Conservation (phyloP, 2,888 invertebrate species). For the Baccha elongata region DNA sequence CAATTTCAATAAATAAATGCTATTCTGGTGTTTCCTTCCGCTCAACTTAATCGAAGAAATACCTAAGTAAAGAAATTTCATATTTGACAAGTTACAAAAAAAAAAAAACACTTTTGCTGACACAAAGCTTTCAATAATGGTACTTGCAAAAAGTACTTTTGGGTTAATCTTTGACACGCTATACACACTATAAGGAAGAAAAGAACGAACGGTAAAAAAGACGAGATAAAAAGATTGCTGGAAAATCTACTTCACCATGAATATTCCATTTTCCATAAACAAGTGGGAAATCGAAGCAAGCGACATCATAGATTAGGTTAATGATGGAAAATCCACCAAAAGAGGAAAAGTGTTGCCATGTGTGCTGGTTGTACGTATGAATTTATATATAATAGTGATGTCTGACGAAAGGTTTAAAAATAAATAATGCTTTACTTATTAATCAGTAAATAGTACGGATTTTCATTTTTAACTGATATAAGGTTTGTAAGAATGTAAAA, state of each 20-base stretch:
- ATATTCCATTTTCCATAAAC: conserved; percentile 61
- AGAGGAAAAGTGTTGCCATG: conserved; percentile 18
- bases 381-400: too few relatives aligned
- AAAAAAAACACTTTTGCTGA: conserved; percentile 4
- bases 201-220: conserved; percentile 19
- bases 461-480: too few relatives aligned
- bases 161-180: conserved; percentile 52
- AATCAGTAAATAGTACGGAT: too few relatives aligned
- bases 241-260: conserved; percentile 42
- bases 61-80: too few relatives aligned
- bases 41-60: background rate
- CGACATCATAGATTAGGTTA: conserved; percentile 39
- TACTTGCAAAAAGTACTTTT: conserved; percentile 43
- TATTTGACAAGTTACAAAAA: background rate
- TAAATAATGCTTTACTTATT: too few relatives aligned
- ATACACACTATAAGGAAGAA: conserved; percentile 2
- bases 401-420: too few relatives aligned
- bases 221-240: conserved; percentile 45
- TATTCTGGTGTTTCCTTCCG: conserved; percentile 21
- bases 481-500: too few relatives aligned
- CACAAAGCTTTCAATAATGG: conserved; percentile 62
- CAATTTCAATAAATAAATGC: conserved; percentile 29
- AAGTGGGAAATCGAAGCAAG: conserved; percentile 51
- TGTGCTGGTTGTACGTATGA: background rate
- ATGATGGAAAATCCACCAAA: conserved; percentile 22